Evolutionary conservation across 2,113 vertebrate genomes (phyloP).

Genomic region (Noturus placidus): DNA sequence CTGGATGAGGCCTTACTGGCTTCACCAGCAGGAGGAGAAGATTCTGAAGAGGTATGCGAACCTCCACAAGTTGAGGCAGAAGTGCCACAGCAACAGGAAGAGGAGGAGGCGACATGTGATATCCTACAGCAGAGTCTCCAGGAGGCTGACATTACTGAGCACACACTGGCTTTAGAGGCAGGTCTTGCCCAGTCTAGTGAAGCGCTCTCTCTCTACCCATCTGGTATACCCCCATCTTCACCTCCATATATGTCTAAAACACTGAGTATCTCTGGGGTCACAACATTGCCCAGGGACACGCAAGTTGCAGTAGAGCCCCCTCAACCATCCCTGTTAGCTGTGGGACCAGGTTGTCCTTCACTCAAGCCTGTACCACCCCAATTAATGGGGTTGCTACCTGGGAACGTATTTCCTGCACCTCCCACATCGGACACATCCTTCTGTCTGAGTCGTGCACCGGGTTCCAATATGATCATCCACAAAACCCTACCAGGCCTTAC

Average conservation of each 20-base stretch:
- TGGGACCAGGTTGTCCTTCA: constrained; percentile 75
- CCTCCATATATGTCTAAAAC: constrained; percentile 67
- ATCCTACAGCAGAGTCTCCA: constrained; percentile 79
- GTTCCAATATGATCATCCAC: constrained; percentile 72
- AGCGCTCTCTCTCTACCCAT: constrained; percentile 65
- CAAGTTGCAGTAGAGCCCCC: constrained; percentile 76
- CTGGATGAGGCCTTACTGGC: constrained; percentile 77
- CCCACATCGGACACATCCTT: constrained; percentile 68
- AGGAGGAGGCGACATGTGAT: constrained; percentile 67
- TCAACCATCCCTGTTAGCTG: constrained; percentile 74
- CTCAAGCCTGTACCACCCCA: constrained; percentile 73
- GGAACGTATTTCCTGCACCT: constrained; percentile 72
- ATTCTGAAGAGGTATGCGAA: constrained; percentile 51
- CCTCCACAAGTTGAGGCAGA: constrained; percentile 56
- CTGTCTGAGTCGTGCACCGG: constrained; percentile 70
- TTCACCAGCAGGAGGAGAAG: constrained; percentile 67
- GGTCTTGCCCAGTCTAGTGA: constrained; percentile 66
- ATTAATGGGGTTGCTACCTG: constrained; percentile 75
- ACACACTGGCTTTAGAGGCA: constrained; percentile 76
- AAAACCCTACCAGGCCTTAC: constrained; percentile 66
- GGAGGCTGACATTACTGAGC: constrained; percentile 79
- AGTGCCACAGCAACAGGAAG: constrained; percentile 56
- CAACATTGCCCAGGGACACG: constrained; percentile 70
- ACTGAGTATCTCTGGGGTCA: constrained; percentile 60
- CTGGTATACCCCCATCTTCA: constrained; percentile 61